Evolutionary conservation across 1,140 invertebrate genomes (phyloP), one percentile per base, ranked within the genome.

Genomic region (Papilio dardanus): DNA sequence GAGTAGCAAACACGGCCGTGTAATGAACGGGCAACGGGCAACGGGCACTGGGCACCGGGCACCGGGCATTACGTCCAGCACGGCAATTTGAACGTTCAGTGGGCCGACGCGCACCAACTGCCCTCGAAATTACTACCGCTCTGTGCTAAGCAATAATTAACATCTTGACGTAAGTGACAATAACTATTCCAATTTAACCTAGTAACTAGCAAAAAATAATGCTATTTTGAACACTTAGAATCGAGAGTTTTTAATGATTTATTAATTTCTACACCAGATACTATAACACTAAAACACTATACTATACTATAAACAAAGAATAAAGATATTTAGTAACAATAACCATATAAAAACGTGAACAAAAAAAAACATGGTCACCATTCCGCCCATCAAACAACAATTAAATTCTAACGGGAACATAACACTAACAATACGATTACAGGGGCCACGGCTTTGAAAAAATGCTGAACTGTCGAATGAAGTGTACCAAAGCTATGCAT

Each of bases 51-150:
- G 35, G 77, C 81, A 46, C 16, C 42, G 79, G 79, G 84, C 81
- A 86, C 82, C 81, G 83, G 81, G 81, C 76, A 80, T 78, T 76
- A 69, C 84, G 88, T 82, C 79, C 84, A 88, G 82, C 79, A 90
- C 89, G 88, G 83, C 85, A 90, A 91, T 92, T 92, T 92, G 88
- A 88, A 86, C 87, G 89, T 82, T 87, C 86, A 91, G 86, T 89
- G 88, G 86, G 75, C 86, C 88, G 87, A 79, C 76, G 81, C 83
- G 82, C 80, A 88, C 85, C 87, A 88, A 88, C 86, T 85, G 79
- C 85, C 89, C 89, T 89, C 88, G 84, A 87, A 90, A 91, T 91
- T 88, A 87, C 82, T 83, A 86, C 80, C 76, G 79, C 82, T 79
- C 81, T 77, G 82, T 82, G 80, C 83, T 33, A 42, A 33, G 46